These are phyloP conservation scores for Macaria liturata DNA, from an alignment of 2,888 invertebrate species.

Conservation along the genomic window DNA sequence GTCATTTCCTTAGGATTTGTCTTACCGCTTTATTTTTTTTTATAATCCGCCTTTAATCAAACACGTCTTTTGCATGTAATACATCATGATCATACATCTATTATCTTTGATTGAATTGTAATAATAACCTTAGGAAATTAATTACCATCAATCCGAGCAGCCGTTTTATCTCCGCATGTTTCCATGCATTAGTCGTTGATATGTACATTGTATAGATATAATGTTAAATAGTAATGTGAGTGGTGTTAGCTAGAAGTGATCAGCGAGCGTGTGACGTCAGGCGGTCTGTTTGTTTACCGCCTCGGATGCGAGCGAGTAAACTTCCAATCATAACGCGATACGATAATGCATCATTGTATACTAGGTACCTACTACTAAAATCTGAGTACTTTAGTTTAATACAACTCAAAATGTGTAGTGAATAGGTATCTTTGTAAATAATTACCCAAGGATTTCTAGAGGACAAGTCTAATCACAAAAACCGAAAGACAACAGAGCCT, in stretches of 20 bases:
- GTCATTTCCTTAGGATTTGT: too few species aligned
- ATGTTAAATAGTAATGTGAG: constrained; percentile 24
- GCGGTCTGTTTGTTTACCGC: constrained; percentile 66
- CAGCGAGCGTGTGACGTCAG: constrained; percentile 61
- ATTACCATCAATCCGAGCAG: too few species aligned
- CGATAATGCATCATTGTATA: constrained; percentile 53
- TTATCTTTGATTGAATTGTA: too few species aligned
- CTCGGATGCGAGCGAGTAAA: constrained; percentile 70
- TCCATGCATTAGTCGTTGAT: constrained; percentile 8
- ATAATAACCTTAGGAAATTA: too few species aligned
- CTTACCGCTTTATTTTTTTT: too few species aligned
- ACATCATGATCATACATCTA: too few species aligned
- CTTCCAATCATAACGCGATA: constrained; percentile 69
- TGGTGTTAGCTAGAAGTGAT: constrained; percentile 23
- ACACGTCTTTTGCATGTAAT: too few species aligned
- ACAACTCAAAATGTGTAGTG: too few species aligned
- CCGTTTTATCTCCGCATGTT: constrained; percentile 1
- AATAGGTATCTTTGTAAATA: too few species aligned
- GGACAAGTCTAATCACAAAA: background rate
- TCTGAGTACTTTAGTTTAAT: background rate
- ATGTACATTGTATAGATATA: constrained; percentile 18
- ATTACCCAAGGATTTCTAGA: too few species aligned
- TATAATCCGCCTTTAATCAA: too few species aligned
- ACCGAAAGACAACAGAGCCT: constrained; percentile 38
- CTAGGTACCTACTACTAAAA: constrained; percentile 14